Conservation (phyloP, 2,888 invertebrate genomes). For the Liodrosophila aerea region DNA sequence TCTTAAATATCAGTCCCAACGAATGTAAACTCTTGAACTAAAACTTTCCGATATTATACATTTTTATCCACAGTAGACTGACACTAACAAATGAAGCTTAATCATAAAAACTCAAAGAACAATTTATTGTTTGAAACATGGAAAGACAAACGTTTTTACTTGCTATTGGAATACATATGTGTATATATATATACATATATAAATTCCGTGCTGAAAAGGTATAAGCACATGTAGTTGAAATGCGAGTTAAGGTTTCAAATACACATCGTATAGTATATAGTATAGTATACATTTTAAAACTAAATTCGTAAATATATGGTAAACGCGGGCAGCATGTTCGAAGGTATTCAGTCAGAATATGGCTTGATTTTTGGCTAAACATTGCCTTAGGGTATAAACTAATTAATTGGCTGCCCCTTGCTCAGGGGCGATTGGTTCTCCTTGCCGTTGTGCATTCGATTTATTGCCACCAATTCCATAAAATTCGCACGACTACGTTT, state of each 20-base stretch:
- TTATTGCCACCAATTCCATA: constrained; percentile 70
- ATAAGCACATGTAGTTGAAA: constrained; percentile 29
- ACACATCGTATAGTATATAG: constrained; percentile 71
- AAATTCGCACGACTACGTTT: constrained; percentile 62
- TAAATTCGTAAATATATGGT: constrained; percentile 40
- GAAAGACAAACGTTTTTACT: constrained; percentile 62
- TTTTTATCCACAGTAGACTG: too few relatives aligned
- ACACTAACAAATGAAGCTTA: too few relatives aligned
- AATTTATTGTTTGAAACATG: constrained; percentile 67
- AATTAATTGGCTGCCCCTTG: constrained; percentile 2
- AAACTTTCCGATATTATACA: too few relatives aligned
- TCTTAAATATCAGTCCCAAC: too few relatives aligned
- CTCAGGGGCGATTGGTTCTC: constrained; percentile 69
- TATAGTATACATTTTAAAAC: constrained; percentile 30
- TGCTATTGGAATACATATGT: constrained; percentile 9
- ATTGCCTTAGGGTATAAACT: neutral
- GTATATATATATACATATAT: constrained; percentile 11
- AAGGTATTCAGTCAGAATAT: constrained; percentile 29
- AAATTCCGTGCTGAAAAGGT: constrained; percentile 32
- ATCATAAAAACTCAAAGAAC: constrained; percentile 20
- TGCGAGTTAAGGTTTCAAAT: constrained; percentile 30
- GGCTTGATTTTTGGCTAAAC: constrained; percentile 46
- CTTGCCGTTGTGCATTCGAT: constrained; percentile 64
- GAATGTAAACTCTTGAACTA: too few relatives aligned
- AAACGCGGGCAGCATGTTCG: constrained; percentile 46